phyloP scores from a whole-genome alignment of 2,797 vertebrate species.

The Microchirus variegatus region DNA sequence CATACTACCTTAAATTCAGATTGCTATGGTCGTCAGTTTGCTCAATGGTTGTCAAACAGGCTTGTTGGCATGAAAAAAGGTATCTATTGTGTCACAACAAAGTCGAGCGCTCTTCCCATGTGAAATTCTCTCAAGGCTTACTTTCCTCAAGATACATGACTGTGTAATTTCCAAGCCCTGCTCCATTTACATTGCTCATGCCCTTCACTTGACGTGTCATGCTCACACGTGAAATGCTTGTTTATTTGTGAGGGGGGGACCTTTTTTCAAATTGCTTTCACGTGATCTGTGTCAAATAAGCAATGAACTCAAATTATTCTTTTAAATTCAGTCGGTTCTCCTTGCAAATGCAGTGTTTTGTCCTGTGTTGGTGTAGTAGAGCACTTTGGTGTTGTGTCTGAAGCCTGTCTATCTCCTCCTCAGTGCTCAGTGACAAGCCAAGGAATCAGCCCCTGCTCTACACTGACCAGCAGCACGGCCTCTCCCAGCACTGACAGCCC shows the following conservation, averaged over 20 bases:
- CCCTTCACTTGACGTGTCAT: conserved; percentile 54
- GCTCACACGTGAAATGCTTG: conserved; percentile 45
- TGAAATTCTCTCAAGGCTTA: conserved; percentile 43
- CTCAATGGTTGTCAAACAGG: conserved; percentile 58
- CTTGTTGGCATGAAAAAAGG: conserved; percentile 51
- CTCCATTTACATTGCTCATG: conserved; percentile 39
- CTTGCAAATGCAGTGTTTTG: conserved; percentile 45
- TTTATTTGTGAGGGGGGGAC: conserved; percentile 52
- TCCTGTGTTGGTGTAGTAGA: conserved; percentile 14
- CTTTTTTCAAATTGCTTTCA: conserved; percentile 47
- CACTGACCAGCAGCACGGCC: conserved; percentile 95
- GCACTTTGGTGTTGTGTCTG: conserved; percentile 9
- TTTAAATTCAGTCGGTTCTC: conserved; percentile 15
- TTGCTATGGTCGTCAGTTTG: conserved; percentile 55
- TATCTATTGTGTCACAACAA: conserved; percentile 60
- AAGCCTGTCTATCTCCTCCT: conserved; percentile 29
- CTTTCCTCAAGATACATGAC: conserved; percentile 50
- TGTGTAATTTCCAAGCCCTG: conserved; percentile 60
- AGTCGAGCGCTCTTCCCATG: conserved; percentile 46
- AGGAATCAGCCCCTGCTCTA: conserved; percentile 96
- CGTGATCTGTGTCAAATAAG: conserved; percentile 48
- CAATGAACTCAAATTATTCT: conserved; percentile 16
- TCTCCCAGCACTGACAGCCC: conserved; percentile 96
- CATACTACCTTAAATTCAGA: conserved; percentile 54
- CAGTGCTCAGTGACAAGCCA: conserved; percentile 88